A percentile compares a stretch with the other conserved stretches of the same genome.
phyloP scores from a whole-genome alignment of 2,113 vertebrate genomes.

The Gobius niger region DNA sequence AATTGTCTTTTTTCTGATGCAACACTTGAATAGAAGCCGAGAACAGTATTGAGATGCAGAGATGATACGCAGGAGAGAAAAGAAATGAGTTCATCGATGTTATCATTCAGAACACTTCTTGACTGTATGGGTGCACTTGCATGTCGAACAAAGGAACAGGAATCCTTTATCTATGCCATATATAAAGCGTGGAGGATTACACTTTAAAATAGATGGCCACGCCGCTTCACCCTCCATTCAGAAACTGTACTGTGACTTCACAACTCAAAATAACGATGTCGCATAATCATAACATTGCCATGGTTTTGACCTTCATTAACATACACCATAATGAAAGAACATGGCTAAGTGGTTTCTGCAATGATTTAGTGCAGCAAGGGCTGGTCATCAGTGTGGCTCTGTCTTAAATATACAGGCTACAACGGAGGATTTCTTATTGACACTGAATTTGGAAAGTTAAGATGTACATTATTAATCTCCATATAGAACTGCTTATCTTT shows the following conservation, averaged over 20 bases:
- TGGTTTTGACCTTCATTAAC: conserved; percentile 5
- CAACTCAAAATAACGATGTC: too few species aligned
- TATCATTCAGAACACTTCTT: neutral
- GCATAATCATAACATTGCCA: too few species aligned
- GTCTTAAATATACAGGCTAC: too few species aligned
- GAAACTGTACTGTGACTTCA: too few species aligned
- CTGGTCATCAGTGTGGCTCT: too few species aligned
- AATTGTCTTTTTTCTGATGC: neutral
- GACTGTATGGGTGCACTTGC: neutral
- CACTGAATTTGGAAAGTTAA: too few species aligned
- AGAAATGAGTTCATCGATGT: neutral
- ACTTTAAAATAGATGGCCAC: too few species aligned
- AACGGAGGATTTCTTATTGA: too few species aligned
- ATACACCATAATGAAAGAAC: neutral
- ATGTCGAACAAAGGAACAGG: neutral
- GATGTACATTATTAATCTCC: too few species aligned
- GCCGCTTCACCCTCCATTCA: too few species aligned
- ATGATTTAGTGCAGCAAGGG: neutral
- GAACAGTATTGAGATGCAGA: neutral
- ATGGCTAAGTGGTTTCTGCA: neutral
- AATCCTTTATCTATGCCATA: neutral
- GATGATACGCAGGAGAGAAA: neutral
- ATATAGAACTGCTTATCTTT: too few species aligned
- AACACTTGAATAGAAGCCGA: neutral
- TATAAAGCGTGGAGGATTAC: neutral